Percentiles rank a stretch among this genome's conserved stretches.
phyloP scores from a whole-genome alignment of 2,888 invertebrate species.

The Peribatodes rhomboidaria region DNA sequence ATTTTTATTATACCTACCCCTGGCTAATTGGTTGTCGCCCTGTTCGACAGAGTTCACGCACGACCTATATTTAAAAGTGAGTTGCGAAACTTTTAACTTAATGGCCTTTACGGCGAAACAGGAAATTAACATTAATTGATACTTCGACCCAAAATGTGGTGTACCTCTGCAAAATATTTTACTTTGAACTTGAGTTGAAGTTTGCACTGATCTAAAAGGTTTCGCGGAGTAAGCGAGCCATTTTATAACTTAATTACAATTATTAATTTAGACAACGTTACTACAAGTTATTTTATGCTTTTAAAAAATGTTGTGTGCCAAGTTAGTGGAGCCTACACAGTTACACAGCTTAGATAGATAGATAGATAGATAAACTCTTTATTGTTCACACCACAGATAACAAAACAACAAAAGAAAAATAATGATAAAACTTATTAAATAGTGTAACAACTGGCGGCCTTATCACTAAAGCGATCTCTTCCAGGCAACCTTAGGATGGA shows the following conservation, averaged over 20 bases:
- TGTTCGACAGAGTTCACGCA: slow-evolving; percentile 6
- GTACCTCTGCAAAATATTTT: slow-evolving; percentile 10
- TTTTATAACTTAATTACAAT: not conserved
- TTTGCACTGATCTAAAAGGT: slow-evolving; percentile 9
- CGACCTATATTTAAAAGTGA: slow-evolving; percentile 31
- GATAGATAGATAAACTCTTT: too few species aligned
- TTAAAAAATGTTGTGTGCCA: too few species aligned
- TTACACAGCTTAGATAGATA: too few species aligned
- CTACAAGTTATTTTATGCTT: too few species aligned
- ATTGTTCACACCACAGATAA: too few species aligned
- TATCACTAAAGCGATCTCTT: too few species aligned
- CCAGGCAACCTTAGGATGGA: too few species aligned
- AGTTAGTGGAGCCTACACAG: too few species aligned
- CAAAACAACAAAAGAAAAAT: too few species aligned
- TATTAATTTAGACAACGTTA: too few species aligned
- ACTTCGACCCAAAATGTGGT: slow-evolving; percentile 17
- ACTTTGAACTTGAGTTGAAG: slow-evolving; percentile 13
- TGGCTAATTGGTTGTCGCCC: slow-evolving; percentile 10
- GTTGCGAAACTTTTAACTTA: slow-evolving; percentile 26
- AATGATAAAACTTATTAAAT: too few species aligned
- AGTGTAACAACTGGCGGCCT: too few species aligned
- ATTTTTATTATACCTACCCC: not conserved
- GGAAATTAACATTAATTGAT: slow-evolving; percentile 28
- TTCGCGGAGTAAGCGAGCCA: not conserved
- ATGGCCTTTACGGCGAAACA: slow-evolving; percentile 25